Evolutionary conservation across 2,888 invertebrate species (phyloP), one percentile per base, ranked within the genome.

Genomic region (Drosophila yooni): DNA sequence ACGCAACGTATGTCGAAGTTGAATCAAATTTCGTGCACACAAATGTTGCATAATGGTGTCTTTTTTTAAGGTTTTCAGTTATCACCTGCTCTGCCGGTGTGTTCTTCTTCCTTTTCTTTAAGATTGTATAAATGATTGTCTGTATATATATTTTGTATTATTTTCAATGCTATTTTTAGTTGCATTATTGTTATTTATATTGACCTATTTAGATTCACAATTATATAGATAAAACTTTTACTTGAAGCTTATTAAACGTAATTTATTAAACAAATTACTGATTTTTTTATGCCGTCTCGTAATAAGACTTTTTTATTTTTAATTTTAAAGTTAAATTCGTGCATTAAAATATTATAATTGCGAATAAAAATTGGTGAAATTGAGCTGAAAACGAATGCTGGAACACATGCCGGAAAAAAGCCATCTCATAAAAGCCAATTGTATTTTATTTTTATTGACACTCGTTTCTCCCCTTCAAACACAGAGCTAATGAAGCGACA

Each of bases 401-500:
- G 43, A 29, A 25, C 27, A 51, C 18, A 43, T 52, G 33, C 15
- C 1, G 15, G 3, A 5, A 5, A 18, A 4, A 63, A 65, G 21
- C 46, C 15, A 25, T 11, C 29, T 10, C 54, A n/a, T 51, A 50
- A 70, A 69, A 54, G 69, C 36, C 59, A 70, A 67, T 80, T 63
- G 67, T 69, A 69, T 72, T 79, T 79, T 72, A 72, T 81, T 79
- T 70, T 70, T 29, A 46, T 57, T 52, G 57, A 21, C 66, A 56
- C 51, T 62, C 64, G 50, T 54, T 61, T 56, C 67, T 53, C 53
- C 57, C 13, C 51, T 50, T 27, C 64, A 25, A 68, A 48, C 50
- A 11, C 31, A 29, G 56, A 58, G 48, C 85, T 84, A 83, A 88
- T 84, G 88, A 88, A 77, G 82, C 77, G 77, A 73, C 74, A 88